These are phyloP conservation scores for Dilophus febrilis DNA, from an alignment of 2,888 invertebrate genomes.

Conservation along the genomic window DNA sequence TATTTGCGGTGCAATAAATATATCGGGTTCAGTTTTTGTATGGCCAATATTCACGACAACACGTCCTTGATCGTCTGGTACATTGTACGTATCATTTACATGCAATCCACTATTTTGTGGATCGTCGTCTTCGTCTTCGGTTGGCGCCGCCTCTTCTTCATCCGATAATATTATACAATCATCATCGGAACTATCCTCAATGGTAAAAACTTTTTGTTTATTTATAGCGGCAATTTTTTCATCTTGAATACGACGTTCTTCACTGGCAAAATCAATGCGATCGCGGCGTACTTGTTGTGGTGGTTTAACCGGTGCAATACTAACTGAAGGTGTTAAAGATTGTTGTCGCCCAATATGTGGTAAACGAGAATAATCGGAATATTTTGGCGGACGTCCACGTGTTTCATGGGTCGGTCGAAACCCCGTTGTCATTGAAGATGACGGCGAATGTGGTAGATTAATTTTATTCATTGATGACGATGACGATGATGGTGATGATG, in stretches of 20 bases:
- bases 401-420: slow-evolving; percentile 30
- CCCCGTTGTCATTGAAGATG: slow-evolving; percentile 22
- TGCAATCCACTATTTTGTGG: slow-evolving; percentile 84
- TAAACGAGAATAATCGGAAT: slow-evolving; percentile 1
- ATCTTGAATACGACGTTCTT: neutral
- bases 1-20: slow-evolving; percentile 83
- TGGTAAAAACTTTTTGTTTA: slow-evolving; percentile 40
- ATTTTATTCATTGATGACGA: slow-evolving; percentile 7
- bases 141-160: slow-evolving; percentile 59
- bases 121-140: slow-evolving; percentile 69
- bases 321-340: slow-evolving; percentile 33
- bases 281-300: slow-evolving; percentile 5
- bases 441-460: slow-evolving; percentile 26
- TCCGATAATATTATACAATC: slow-evolving; percentile 68
- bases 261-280: slow-evolving; percentile 4
- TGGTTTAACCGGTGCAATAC: slow-evolving; percentile 30
- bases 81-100: slow-evolving; percentile 81
- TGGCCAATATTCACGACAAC: slow-evolving; percentile 90
- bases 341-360: slow-evolving; percentile 11
- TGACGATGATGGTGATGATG: slow-evolving; percentile 7
- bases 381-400: neutral
- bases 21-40: slow-evolving; percentile 74
- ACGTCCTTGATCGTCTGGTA: slow-evolving; percentile 78
- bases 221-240: neutral
- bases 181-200: slow-evolving; percentile 59